These are phyloP conservation scores for Rhombomys opimus DNA, from an alignment of 2,113 vertebrate species.

Conservation along the genomic window DNA sequence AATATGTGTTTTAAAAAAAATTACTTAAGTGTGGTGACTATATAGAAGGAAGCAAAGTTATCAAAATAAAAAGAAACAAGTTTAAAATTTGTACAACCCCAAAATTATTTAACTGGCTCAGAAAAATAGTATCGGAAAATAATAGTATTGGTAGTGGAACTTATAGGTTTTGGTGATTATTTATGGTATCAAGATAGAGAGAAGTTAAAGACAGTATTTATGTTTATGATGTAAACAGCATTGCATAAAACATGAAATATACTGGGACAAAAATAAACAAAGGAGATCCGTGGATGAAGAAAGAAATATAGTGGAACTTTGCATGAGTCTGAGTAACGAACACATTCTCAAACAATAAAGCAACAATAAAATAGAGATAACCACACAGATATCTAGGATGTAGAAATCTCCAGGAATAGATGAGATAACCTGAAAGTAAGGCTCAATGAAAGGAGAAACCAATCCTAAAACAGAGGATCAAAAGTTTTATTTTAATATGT, in stretches of 20 bases:
- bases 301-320: background rate
- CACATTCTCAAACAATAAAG: background rate
- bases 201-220: background rate
- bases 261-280: background rate
- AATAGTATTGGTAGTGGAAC: background rate
- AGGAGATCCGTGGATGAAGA: background rate
- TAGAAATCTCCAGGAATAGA: background rate
- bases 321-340: background rate
- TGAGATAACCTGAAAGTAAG: background rate
- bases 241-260: background rate
- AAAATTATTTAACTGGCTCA: background rate
- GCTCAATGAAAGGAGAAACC: background rate
- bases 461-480: background rate
- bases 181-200: background rate
- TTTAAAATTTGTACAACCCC: background rate
- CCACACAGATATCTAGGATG: background rate
- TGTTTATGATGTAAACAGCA: background rate
- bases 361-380: background rate
- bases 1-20: background rate
- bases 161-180: constrained; percentile 12
- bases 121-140: background rate
- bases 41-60: background rate
- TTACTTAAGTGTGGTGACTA: background rate
- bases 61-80: background rate
- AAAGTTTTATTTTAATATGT: background rate